A percentile compares a stretch with the other conserved stretches of the same genome.
These are phyloP conservation scores for Brachionus manjavacas DNA, from an alignment of 1,140 invertebrate genomes.

Conservation along the genomic window DNA sequence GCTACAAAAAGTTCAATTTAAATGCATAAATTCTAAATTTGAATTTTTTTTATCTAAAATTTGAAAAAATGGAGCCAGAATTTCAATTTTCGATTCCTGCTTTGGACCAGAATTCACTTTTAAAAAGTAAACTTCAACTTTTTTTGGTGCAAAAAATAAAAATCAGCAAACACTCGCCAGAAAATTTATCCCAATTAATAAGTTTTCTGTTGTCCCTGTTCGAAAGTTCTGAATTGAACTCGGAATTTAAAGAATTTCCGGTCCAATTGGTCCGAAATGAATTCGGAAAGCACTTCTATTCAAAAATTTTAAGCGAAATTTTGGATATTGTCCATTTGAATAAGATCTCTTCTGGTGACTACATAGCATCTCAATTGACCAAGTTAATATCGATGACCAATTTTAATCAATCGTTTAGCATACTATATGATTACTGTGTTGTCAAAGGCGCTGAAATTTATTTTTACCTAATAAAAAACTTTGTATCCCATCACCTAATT, in stretches of 20 bases:
- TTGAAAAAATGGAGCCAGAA: neutral
- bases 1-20: neutral
- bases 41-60: neutral
- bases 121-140: neutral
- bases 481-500: neutral
- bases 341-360: neutral
- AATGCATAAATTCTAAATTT: neutral
- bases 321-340: neutral
- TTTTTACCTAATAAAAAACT: neutral
- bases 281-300: neutral
- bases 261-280: neutral
- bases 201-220: neutral
- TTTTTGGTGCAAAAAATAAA: neutral
- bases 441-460: neutral
- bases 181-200: neutral
- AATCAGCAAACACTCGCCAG: neutral
- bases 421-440: neutral
- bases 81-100: neutral
- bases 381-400: neutral
- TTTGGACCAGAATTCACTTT: neutral
- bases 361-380: neutral
- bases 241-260: neutral
- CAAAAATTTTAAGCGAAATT: neutral
- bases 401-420: neutral
- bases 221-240: neutral